A percentile compares a stretch with the other conserved stretches of the same genome.
Conservation (phyloP, 2,888 invertebrate genomes). For the Strigamia crassipes region DNA sequence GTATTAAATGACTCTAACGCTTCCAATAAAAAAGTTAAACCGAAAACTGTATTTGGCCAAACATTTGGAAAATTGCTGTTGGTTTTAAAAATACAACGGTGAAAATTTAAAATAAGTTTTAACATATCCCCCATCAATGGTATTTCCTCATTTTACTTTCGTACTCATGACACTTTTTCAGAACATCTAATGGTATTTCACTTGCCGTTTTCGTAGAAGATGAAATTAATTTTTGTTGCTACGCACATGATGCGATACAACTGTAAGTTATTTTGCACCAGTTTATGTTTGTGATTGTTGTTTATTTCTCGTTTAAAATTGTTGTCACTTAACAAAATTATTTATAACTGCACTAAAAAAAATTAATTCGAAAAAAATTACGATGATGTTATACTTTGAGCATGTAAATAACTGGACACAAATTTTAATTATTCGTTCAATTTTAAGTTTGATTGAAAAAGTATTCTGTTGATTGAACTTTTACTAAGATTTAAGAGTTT, state of each 20-base stretch:
- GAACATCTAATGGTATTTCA: background rate
- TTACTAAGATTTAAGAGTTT: background rate
- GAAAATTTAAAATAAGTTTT: background rate
- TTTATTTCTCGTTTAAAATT: background rate
- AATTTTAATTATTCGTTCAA: constrained; percentile 4
- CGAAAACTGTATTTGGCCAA: background rate
- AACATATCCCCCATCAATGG: background rate
- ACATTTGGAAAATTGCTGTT: background rate
- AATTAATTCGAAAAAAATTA: background rate
- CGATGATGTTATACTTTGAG: background rate
- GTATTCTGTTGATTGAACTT: constrained; percentile 10
- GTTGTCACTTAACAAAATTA: background rate
- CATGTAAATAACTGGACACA: background rate
- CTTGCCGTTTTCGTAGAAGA: background rate
- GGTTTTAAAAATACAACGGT: background rate
- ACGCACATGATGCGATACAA: background rate
- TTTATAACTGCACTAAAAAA: background rate
- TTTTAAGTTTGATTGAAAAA: background rate
- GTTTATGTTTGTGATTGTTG: background rate
- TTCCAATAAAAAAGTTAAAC: background rate
- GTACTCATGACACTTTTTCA: background rate
- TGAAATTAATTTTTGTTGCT: background rate
- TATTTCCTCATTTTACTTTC: background rate
- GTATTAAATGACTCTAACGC: background rate
- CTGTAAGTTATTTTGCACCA: background rate